A percentile compares a stretch with the other conserved stretches of the same genome.
Conservation (phyloP, 53 echinoderm and acorn worm genomes). For the Pentamera pediparva region DNA sequence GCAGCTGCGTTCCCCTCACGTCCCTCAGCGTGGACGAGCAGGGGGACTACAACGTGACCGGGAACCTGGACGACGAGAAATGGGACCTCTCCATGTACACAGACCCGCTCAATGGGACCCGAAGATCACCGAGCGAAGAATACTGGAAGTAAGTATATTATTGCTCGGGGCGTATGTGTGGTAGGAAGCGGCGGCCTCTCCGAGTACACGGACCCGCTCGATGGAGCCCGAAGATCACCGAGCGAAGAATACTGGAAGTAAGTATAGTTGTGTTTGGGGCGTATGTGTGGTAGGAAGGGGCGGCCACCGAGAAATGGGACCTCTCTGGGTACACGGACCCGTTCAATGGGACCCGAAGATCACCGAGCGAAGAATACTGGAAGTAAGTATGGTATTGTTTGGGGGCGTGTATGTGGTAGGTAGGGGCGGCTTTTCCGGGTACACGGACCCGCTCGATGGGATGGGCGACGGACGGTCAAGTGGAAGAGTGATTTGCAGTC, state of each 20-base stretch:
- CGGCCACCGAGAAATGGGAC: slow-evolving; percentile 48
- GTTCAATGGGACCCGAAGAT: slow-evolving; percentile 32
- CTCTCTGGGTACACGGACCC: slow-evolving; percentile 57
- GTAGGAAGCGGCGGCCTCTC: too few species aligned
- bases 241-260: slow-evolving; percentile 96
- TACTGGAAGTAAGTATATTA: slow-evolving; percentile 83
- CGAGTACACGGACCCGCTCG: slow-evolving; percentile 57
- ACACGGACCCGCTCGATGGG: slow-evolving; percentile 56
- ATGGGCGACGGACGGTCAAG: too few species aligned
- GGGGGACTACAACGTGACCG: slow-evolving; percentile 58
- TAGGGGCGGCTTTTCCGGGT: slow-evolving; percentile 29
- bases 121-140: slow-evolving; percentile 69
- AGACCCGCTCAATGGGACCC: slow-evolving; percentile 45
- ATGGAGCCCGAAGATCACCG: slow-evolving; percentile 38
- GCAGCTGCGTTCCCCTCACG: slow-evolving; percentile 54
- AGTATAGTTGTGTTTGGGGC: too few species aligned
- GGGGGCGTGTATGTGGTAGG: too few species aligned
- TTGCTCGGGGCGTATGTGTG: too few species aligned
- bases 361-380: slow-evolving; percentile 85
- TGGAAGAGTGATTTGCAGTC: too few species aligned
- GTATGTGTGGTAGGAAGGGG: too few species aligned
- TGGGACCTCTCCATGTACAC: slow-evolving; percentile 51
- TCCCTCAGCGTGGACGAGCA: slow-evolving; percentile 34
- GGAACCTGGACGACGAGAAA: slow-evolving; percentile 55
- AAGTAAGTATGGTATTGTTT: slow-evolving; percentile 88